Evolutionary conservation across 2,797 vertebrate species (phyloP), one percentile per base, ranked within the genome.

Genomic region (Notolabrus celidotus): DNA sequence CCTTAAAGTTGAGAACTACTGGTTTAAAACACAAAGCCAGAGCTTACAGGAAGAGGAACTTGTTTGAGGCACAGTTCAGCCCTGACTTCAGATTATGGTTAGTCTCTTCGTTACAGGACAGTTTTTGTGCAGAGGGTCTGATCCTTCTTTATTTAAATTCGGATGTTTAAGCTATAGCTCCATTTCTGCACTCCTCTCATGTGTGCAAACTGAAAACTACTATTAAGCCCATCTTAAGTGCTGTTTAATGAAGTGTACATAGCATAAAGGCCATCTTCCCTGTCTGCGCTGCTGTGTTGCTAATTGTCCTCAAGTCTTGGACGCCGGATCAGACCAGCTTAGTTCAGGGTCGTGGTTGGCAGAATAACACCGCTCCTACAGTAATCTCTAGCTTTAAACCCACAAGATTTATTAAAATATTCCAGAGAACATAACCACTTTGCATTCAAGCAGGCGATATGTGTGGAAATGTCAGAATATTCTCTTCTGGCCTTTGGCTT

Each of bases 381-480:
- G 64, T 86, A 88, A 88, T 89, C 88, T 91, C 41, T 42, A 12
- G 76, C 82, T 88, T 84, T 88, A 82, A 88, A 62, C 72, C 78
- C 69, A 69, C 54, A 36, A 64, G 67, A 74, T 83, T 76, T 79
- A 77, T 82, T 86, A 25, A 78, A 72, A 89, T 87, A 80, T 89
- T 70, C 77, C n/a, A 42, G 49, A 61, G 68, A 86, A 82, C 74
- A 67, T 55, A 64, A 70, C 74, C 62, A 68, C 64, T 79, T 74
- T 87, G 85, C 81, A 80, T 84, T 85, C 59, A 51, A 69, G 65
- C 75, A 42, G 70, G 55, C 7, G 38, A 69, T 71, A 64, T 71
- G 68, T 64, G 81, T 68, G 72, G 64, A 85, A 85, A 91, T 88
- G 87, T 90, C 82, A 87, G 82, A 87, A 84, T 83, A 74, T 80